Conservation (phyloP, 2,113 vertebrate genomes). For the Noturus placidus region DNA sequence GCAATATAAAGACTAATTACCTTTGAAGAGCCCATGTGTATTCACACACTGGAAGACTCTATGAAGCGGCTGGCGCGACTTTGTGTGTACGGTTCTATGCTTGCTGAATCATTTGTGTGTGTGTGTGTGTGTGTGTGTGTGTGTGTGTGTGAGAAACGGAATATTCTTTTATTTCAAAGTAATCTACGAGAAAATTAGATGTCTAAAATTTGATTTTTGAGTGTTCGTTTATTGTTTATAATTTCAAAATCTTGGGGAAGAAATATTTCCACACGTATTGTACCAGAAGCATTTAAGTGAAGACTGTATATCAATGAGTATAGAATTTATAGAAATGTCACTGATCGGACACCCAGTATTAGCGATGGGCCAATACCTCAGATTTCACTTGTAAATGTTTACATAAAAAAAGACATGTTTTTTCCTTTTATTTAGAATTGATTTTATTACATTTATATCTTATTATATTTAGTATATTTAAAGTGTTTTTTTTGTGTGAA, state of each 20-base stretch:
- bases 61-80: slow-evolving; percentile 57
- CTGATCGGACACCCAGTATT: background rate
- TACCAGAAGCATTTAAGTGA: background rate
- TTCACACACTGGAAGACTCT: slow-evolving; percentile 64
- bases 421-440: background rate
- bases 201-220: background rate
- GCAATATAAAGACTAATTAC: slow-evolving; percentile 80
- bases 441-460: background rate
- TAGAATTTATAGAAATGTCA: background rate
- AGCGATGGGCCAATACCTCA: background rate
- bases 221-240: background rate
- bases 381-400: background rate
- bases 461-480: background rate
- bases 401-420: background rate
- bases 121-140: background rate
- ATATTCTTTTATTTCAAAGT: background rate
- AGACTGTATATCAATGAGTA: background rate
- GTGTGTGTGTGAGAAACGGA: background rate
- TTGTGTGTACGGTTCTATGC: slow-evolving; percentile 62
- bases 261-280: too few species aligned
- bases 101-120: slow-evolving; percentile 59
- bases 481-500: background rate
- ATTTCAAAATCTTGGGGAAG: background rate
- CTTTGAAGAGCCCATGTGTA: slow-evolving; percentile 72
- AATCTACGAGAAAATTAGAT: background rate